Evolutionary conservation across 2,113 vertebrate genomes (phyloP), one percentile per base, ranked within the genome.

Genomic region (Xenus cinereus): DNA sequence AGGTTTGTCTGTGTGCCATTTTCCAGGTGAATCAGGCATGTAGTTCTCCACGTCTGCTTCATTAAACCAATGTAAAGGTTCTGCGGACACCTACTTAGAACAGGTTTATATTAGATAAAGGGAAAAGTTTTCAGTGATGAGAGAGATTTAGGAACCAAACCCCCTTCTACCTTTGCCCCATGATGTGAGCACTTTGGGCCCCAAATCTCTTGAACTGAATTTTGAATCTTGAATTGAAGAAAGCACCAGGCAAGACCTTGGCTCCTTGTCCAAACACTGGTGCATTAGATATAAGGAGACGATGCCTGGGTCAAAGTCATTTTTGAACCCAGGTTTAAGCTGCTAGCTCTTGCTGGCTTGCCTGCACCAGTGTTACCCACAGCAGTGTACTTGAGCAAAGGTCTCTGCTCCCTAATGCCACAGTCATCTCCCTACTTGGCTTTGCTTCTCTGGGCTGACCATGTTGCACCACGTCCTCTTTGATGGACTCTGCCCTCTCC

Each of bases 401-500:
- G 48, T 35, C 26, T 84, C 45, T 84, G 17, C 33, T 78, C 41
- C 37, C 10, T 1, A 3, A 7, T 30, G 35, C 69, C 4, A 1
- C 21, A 74, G 68, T 24, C 11, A 0, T 30, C 41, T 86, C 20
- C 51, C 5, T 2, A 14, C 22, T 69, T 33, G 39, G n/a, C 67
- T 86, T 60, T 11, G 4, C 30, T 66, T 62, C 54, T 69, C 69
- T 4, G 6, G 82, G 28, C 43, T 80, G 59, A 54, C 23, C 14
- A 12, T 2, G 0, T 18, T 2, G 2, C 3, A 6, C 23, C 1
- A 0, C 3, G 4, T 33, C 30, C 51, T 67, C 76, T 87, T 37
- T 6, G 9, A 27, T 19, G 43, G 39, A 46, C 28, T 56, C 9
- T 56, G 26, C 21, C 30, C 22, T 67, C 18, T 57, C 46, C 74